Percentiles rank a stretch among this genome's conserved stretches.
Evolutionary conservation across 2,888 invertebrate genomes (phyloP).

Genomic region (Nasonovia ribisnigri): DNA sequence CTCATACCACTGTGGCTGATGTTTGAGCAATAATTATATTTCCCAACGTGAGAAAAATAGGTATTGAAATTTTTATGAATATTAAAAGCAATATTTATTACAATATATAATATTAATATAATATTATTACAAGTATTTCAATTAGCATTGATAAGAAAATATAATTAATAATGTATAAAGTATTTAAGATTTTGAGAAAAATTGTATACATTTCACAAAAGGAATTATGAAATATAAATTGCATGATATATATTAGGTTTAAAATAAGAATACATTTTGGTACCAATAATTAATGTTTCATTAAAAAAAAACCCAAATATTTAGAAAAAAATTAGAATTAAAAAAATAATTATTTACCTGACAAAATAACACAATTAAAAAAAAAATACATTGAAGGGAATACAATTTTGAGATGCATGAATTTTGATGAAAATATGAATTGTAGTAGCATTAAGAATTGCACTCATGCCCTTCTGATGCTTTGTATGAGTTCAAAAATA

Average conservation of each 20-base stretch:
- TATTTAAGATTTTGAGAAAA: not conserved
- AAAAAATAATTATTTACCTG: constrained; percentile 9
- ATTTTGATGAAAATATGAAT: constrained; percentile 47
- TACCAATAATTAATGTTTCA: not conserved
- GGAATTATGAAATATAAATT: not conserved
- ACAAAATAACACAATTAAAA: constrained; percentile 32
- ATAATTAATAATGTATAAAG: constrained; percentile 37
- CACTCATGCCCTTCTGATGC: constrained; percentile 80
- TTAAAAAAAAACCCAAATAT: constrained; percentile 2
- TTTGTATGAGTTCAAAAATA: constrained; percentile 97
- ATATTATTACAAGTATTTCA: constrained; percentile 46
- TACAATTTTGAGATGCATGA: constrained; percentile 42
- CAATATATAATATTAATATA: no score
- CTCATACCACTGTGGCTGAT: not conserved
- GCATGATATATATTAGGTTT: not conserved
- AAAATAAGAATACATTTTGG: not conserved
- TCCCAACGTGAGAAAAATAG: not conserved
- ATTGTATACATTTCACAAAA: constrained; percentile 19
- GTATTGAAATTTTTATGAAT: not conserved
- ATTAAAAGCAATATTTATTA: not conserved
- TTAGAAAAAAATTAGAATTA: constrained; percentile 15
- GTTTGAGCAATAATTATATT: not conserved
- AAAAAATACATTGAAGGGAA: constrained; percentile 41
- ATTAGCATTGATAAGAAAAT: constrained; percentile 54
- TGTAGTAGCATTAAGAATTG: not conserved